Evolutionary conservation across 2,797 vertebrate genomes (phyloP).

Genomic region (Mus minutoides): DNA sequence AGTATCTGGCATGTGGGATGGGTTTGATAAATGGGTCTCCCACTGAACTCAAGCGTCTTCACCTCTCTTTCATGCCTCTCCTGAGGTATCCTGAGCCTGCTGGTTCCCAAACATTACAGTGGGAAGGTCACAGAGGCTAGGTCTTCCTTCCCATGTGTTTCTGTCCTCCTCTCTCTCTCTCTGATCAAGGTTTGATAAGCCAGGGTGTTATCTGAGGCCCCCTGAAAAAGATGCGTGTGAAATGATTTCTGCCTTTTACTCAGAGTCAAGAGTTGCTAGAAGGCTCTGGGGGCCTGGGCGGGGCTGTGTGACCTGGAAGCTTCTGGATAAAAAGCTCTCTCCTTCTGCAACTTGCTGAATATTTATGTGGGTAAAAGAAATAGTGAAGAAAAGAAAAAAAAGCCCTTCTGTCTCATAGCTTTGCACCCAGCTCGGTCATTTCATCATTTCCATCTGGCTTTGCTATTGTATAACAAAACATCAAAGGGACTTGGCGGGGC

Average conservation of each 20-base stretch:
- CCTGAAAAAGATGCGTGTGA: conserved; percentile 35
- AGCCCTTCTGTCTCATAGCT: conserved; percentile 57
- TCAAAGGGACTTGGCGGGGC: conserved; percentile 76
- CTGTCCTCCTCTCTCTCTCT: conserved; percentile 64
- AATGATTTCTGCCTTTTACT: conserved; percentile 56
- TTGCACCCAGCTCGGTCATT: conserved; percentile 70
- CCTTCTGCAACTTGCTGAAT: conserved; percentile 46
- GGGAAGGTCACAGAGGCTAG: conserved; percentile 68
- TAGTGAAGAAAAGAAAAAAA: neutral
- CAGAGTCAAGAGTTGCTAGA: conserved; percentile 32
- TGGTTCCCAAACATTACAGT: conserved; percentile 47
- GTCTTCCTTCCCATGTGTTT: conserved; percentile 62
- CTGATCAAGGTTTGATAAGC: conserved; percentile 75
- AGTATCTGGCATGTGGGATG: neutral
- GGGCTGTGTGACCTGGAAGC: neutral
- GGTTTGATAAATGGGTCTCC: conserved; percentile 67
- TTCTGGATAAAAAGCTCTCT: conserved; percentile 6
- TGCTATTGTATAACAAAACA: conserved; percentile 76
- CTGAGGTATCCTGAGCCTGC: conserved; percentile 6
- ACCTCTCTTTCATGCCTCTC: conserved; percentile 47
- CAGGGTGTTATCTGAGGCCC: conserved; percentile 68
- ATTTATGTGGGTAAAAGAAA: conserved; percentile 62
- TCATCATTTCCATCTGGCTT: conserved; percentile 76
- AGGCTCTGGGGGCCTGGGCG: neutral
- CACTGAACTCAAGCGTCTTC: conserved; percentile 56